Evolutionary conservation across 2,888 invertebrate genomes (phyloP).

Genomic region (Trachelus iudaicus): DNA sequence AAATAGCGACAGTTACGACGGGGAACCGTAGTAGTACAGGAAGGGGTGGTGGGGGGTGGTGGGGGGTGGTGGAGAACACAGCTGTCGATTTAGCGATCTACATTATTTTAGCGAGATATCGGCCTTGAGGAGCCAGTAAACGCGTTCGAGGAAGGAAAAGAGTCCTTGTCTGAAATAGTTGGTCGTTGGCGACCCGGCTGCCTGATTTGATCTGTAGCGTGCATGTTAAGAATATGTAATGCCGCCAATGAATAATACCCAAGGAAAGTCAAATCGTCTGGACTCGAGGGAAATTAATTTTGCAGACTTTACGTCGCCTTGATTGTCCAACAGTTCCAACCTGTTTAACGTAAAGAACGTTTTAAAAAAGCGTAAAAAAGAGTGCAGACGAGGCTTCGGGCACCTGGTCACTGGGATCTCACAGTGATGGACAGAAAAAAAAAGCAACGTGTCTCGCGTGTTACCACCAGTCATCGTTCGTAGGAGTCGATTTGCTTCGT

Average conservation of each 20-base stretch:
- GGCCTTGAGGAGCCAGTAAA: not conserved
- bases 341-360: not conserved
- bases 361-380: not conserved
- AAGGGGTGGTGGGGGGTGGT: too few relatives aligned
- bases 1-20: slow-evolving; percentile 7
- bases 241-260: not conserved
- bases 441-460: not conserved
- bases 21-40: not conserved
- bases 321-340: not conserved
- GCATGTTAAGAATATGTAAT: slow-evolving; percentile 2
- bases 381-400: not conserved
- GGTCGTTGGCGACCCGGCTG: slow-evolving; percentile 1
- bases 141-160: slow-evolving; percentile 9
- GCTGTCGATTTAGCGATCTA: slow-evolving; percentile 3
- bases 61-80: not conserved
- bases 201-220: not conserved
- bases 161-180: slow-evolving; percentile 16
- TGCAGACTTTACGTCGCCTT: not conserved
- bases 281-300: not conserved
- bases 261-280: not conserved
- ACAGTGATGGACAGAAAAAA: not conserved
- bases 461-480: not conserved
- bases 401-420: not conserved
- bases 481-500: not conserved
- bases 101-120: not conserved